Evolutionary conservation across 2,797 vertebrate species (phyloP).

Genomic region (Darevskia mixta): DNA sequence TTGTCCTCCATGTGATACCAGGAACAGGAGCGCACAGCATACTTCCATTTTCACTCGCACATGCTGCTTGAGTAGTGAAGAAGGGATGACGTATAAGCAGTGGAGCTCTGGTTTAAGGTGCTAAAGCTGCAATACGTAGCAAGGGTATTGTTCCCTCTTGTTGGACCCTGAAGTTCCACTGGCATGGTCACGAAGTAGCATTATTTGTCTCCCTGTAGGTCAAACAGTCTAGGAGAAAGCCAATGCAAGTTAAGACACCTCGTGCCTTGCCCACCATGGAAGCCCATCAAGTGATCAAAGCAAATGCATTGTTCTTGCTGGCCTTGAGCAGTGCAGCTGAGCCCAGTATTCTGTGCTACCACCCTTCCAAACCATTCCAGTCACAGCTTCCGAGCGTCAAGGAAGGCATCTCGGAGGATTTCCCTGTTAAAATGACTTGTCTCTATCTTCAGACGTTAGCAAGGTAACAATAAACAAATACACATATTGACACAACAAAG

Average conservation of each 20-base stretch:
- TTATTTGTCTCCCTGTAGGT: conserved; percentile 81
- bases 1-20: too few species aligned
- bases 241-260: conserved; percentile 96
- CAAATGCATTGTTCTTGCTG: conserved; percentile 95
- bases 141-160: neutral
- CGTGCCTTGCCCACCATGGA: conserved; percentile 97
- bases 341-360: conserved; percentile 94
- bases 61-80: neutral
- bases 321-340: conserved; percentile 97
- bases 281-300: conserved; percentile 98
- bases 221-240: conserved; percentile 96
- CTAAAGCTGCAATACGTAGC: neutral
- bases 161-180: neutral
- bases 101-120: neutral
- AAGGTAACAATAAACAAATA: conserved; percentile 80
- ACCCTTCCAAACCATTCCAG: conserved; percentile 91
- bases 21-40: too few species aligned
- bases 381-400: conserved; percentile 95
- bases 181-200: neutral
- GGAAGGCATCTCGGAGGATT: conserved; percentile 95
- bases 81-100: neutral
- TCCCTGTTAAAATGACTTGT: conserved; percentile 96
- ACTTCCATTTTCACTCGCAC: neutral
- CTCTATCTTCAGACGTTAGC: conserved; percentile 97
- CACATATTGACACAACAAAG: neutral